Evolutionary conservation across 2,888 invertebrate genomes (phyloP).

Genomic region (Buathra laborator): DNA sequence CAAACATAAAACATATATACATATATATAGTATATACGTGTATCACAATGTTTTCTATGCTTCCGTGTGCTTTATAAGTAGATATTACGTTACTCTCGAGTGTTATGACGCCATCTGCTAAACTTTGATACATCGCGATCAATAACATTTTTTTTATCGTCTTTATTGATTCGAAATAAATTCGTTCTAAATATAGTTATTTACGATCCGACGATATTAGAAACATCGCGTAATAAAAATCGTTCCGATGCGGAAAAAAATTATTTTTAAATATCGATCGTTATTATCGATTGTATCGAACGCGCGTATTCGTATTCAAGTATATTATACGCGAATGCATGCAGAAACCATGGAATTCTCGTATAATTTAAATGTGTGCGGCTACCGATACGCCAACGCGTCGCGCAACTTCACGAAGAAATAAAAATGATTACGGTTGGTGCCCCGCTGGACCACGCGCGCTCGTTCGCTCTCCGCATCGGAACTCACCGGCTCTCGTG

Average conservation of each 20-base stretch:
- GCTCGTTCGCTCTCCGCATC: constrained; percentile 27
- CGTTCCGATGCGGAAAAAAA: too few relatives aligned
- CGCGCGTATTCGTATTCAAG: background rate
- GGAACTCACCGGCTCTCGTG: constrained; percentile 53
- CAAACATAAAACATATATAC: background rate
- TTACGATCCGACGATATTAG: too few relatives aligned
- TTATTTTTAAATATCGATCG: too few relatives aligned
- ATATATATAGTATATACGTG: background rate
- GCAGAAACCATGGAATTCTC: constrained; percentile 71
- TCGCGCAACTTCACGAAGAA: constrained; percentile 48
- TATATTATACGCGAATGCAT: too few relatives aligned
- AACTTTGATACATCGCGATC: background rate
- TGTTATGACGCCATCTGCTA: background rate
- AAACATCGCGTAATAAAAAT: too few relatives aligned
- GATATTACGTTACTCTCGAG: constrained; percentile 27
- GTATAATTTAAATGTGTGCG: constrained; percentile 74
- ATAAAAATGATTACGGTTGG: constrained; percentile 65
- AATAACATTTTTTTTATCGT: constrained; percentile 2
- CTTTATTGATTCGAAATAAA: too few relatives aligned
- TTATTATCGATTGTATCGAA: background rate
- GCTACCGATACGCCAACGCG: constrained; percentile 81
- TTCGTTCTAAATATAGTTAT: too few relatives aligned
- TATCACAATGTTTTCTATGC: background rate
- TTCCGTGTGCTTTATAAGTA: background rate
- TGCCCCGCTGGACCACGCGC: constrained; percentile 38